Percentiles rank a stretch among this genome's conserved stretches.
These are phyloP conservation scores for Imbricaverruca yamaguchii DNA, from an alignment of 2,888 invertebrate species.

Conservation along the genomic window DNA sequence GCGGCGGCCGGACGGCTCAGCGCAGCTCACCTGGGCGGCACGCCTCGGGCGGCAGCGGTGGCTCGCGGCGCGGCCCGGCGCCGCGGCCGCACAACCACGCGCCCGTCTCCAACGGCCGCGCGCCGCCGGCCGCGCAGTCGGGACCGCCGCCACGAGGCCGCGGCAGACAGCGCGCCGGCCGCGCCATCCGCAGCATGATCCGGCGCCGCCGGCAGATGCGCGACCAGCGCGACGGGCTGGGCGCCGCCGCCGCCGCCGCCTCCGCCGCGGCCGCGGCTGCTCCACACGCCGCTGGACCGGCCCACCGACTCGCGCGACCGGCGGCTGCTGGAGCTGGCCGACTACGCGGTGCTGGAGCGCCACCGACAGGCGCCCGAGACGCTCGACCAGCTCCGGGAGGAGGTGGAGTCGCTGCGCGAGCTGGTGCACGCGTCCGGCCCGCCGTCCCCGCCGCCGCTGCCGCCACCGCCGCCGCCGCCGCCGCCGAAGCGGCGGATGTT, in stretches of 20 bases:
- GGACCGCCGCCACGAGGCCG: background rate
- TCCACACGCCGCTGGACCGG: background rate
- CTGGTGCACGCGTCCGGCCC: background rate
- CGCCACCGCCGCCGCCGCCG: background rate
- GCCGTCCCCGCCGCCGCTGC: background rate
- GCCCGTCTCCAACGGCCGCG: background rate
- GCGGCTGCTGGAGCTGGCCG: background rate
- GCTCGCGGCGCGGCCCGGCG: background rate
- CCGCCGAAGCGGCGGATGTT: background rate
- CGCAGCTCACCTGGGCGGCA: background rate
- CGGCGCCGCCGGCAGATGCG: background rate
- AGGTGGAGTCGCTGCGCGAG: constrained; percentile 19
- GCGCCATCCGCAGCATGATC: background rate
- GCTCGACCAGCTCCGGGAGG: constrained; percentile 19
- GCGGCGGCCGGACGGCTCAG: background rate
- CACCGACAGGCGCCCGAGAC: constrained; percentile 2
- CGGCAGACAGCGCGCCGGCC: background rate
- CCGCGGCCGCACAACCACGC: background rate
- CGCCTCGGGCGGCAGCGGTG: background rate
- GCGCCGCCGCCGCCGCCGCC: background rate
- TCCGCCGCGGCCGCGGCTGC: background rate
- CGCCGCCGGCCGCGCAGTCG: background rate
- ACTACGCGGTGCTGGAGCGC: background rate
- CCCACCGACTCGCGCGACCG: background rate
- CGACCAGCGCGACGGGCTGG: background rate